Base-by-base conservation (phyloP, 2,797 vertebrate species). In the Cossypha heuglini region DNA sequence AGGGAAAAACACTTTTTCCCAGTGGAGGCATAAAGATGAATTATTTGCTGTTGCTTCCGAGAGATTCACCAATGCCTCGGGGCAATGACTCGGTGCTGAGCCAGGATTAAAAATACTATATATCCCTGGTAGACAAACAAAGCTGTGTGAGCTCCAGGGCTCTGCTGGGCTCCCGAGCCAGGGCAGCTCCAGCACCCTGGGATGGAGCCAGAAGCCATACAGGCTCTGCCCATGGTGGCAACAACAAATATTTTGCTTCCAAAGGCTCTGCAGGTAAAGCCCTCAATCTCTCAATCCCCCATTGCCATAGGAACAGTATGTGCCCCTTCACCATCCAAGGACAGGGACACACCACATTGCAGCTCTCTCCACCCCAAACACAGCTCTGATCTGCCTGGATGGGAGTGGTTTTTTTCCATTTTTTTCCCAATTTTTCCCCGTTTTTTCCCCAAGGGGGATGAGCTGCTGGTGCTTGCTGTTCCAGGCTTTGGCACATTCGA, bases 401-500 rank as follows among this genome's bases (percentile, higher is more conserved):
- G 17, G 37, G 17, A 16, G 1, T 43, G 37, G 17, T 0, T 80
- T 52, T 52, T n/a, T 19, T 49, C 17, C 25, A 1, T 5, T 46
- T 64, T 46, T 42, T 21, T 6, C 28, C 28, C 58, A 29, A 2
- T 31, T 52, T 33, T 24, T 18, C 9, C 45, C 57, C 28, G n/a
- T 4, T 31, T 52, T 33, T 24, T 13, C 9, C 45, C 57, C 28
- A 43, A 54, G n/a, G 42, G 28, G 7, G 38, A 35, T 1, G 11
- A 18, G 4, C 11, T 42, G 35, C 25, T 0, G 0, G 29, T 35
- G 58, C 78, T 40, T 1, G 0, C 28, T 33, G 35, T 22, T 57
- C 35, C 71, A 48, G n/a, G 28, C 42, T 26, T 18, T 0, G 4
- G 55, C 59, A 42, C 1, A 0, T 26, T 18, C 0, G 0, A 6